Base-by-base conservation (phyloP, 2,113 vertebrate species). In the Panurus biarmicus region DNA sequence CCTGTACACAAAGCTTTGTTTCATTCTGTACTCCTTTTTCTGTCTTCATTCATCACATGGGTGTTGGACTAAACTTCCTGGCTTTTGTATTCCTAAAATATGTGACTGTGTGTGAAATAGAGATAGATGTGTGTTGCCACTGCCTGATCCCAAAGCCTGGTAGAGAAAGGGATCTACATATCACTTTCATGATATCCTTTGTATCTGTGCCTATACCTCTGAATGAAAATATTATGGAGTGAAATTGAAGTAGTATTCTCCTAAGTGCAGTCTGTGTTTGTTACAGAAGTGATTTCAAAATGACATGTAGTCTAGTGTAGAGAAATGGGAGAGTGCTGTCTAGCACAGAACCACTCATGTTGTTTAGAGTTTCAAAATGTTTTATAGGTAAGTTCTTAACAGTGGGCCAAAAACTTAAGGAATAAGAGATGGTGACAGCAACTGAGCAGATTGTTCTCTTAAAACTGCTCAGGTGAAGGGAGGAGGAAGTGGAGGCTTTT, bases 271-370 rank as follows among this genome's bases (percentile, higher is more conserved):
- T 24, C 51, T 47, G 6, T 62, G 25, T 5, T 66, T 62, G 25
- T 5, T 66, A 12, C 3, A 21, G 38, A 69, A 40, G 9, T 50
- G 7, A 48, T 62, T 78, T 66, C 36, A 48, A 36, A 62, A 33
- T 66, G 51, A 16, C 10, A 5, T 0, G 0, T 23, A 8, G 25
- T 54, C 33, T 53, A 6, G 21, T 16, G 19, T 18, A 44, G 38
- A 66, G 47, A 35, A 81, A 56, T 33, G 44, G 25, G 24, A n/a
- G 5, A 11, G 5, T 40, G 29, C 40, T 75, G 1, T 23, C 42
- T 54, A 33, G 28, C 7, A 14, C 1, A 5, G 13, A 48, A 29
- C 0, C 14, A 12, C 12, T 48, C 5, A 16, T 15, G 29, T 42
- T 16, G 6, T 2, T 0, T 31, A 3, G 8, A 13, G 6, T 53